Conservation (phyloP, 2,797 vertebrate species). For the Neopelma chrysocephalum region DNA sequence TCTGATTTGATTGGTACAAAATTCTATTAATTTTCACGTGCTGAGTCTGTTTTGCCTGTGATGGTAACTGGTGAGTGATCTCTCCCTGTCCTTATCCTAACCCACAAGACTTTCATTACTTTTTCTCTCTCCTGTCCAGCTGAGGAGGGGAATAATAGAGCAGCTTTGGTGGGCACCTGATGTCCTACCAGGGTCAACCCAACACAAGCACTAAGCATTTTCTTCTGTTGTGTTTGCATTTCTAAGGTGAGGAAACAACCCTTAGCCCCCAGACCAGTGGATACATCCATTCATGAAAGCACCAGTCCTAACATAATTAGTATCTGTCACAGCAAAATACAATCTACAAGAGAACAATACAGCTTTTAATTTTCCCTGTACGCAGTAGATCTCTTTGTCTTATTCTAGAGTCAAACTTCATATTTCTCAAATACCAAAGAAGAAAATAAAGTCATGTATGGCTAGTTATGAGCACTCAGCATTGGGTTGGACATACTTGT, state of each 20-base stretch:
- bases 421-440: not conserved
- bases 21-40: not conserved
- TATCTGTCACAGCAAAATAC: slow-evolving; percentile 15
- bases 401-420: not conserved
- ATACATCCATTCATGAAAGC: not conserved
- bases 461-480: not conserved
- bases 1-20: not conserved
- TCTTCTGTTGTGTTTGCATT: not conserved
- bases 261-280: not conserved
- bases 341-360: not conserved
- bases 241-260: slow-evolving; percentile 1
- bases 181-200: not conserved
- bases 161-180: not conserved
- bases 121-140: not conserved
- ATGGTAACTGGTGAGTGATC: not conserved
- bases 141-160: not conserved
- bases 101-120: not conserved
- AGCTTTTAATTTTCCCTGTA: not conserved
- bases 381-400: not conserved
- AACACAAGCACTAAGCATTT: not conserved
- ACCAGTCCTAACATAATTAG: not conserved
- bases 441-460: not conserved
- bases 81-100: not conserved
- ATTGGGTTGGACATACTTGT: not conserved
- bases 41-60: rapidly evolving